Evolutionary conservation across 2,797 vertebrate genomes (phyloP), one percentile per base, ranked within the genome.

Genomic region (Coendou prehensilis): DNA sequence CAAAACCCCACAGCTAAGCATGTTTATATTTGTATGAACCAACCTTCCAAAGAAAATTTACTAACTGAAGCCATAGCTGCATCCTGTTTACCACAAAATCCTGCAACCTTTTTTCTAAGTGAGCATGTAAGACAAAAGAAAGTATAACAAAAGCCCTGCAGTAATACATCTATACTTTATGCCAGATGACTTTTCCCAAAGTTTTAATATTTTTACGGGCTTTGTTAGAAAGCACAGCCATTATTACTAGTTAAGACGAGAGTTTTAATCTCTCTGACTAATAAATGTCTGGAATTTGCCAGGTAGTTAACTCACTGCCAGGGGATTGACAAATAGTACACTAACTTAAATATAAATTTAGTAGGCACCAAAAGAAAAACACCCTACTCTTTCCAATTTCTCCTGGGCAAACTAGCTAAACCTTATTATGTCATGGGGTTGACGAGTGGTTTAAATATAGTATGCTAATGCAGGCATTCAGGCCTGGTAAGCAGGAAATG

Each of bases 391-490:
- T 95, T 61, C 14, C 47, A 71, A 69, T 84, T 84, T 85, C 80
- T 93, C 73, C 78, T 37, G 33, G 47, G 28, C 18, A 78, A 64
- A 64, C 15, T 64, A 87, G 63, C 30, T 93, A 22, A 37, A 54
- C 1, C 71, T 76, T 88, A 63, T 41, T 87, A 71, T 87, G 92
- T 92, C 67, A 63, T 33, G n/a, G 22, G 15, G 30, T 30, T 87
- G 50, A 91, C 57, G 64, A 94, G n/a, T 87, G 45, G 57, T 69
- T 96, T 94, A 75, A 90, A 80, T 41, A 96, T 76, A 83, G 54
- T 50, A 89, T 82, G 37, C 71, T 93, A 59, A 90, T 28, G 64
- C 54, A 89, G 84, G 22, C 22, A 87, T 30, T 76, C 61, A 93
- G 50, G 71, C 28, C 59, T 79, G 41, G 52, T 50, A 94, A 95